Conservation (phyloP, 2,888 invertebrate species). For the Trachelus troglodyta region DNA sequence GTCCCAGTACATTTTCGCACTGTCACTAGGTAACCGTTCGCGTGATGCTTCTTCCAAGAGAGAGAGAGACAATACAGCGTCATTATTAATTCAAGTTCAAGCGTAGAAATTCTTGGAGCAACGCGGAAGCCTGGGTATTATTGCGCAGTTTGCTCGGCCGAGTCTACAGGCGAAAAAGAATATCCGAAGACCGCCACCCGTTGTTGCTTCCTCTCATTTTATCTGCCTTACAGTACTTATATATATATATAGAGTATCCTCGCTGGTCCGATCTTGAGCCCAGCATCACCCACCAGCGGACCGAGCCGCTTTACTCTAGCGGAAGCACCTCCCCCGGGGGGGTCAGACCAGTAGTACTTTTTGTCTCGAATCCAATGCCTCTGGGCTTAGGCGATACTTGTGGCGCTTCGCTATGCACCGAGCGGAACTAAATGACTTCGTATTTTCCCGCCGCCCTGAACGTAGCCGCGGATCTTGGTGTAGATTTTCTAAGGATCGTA, state of each 20-base stretch:
- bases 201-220: not conserved
- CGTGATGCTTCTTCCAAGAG: slow-evolving; percentile 32
- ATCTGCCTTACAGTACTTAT: not conserved
- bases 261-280: not conserved
- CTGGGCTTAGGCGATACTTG: not conserved
- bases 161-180: not conserved
- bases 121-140: slow-evolving; percentile 47
- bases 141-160: not conserved
- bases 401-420: not conserved
- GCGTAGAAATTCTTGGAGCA: slow-evolving; percentile 49
- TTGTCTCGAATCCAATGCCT: not conserved
- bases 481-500: not conserved
- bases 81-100: slow-evolving; percentile 52
- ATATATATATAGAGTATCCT: not conserved
- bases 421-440: not conserved
- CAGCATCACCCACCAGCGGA: not conserved
- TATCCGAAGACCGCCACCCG: not conserved
- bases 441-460: not conserved
- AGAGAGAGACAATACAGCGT: slow-evolving; percentile 32
- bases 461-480: not conserved
- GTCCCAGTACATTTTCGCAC: slow-evolving; percentile 45
- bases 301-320: not conserved
- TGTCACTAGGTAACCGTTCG: slow-evolving; percentile 55
- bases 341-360: not conserved
- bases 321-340: not conserved